Base-by-base conservation (phyloP, 64 coral and sea anemone genomes). In the Montipora sp. region DNA sequence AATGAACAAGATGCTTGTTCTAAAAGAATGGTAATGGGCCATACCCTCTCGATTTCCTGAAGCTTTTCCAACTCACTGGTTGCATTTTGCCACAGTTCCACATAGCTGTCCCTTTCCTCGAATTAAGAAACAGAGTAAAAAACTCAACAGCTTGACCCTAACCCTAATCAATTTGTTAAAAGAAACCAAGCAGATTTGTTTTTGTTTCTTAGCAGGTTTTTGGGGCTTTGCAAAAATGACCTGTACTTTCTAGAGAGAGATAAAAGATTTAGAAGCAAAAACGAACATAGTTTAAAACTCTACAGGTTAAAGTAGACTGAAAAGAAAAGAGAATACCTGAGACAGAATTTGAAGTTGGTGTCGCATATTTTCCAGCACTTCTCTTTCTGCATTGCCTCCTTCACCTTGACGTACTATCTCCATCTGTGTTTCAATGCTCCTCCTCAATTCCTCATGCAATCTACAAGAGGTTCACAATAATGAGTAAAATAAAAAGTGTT, bases 41-140 rank as follows among this genome's bases (percentile, higher is more conserved):
- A 75, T 83, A 97, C 95, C 89, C 92, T 91, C 18, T 97, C 95
- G 23, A 94, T 57, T 22, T 97, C 92, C 27, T 97, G 95, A 65
- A 97, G 78, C 60, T 94, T 97, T 89, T 97, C 95, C 55, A 97
- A 83, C 51, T 97, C 95, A 69, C 45, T 59, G 50, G 88, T 91
- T 66, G 95, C 92, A 97, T 91, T 97, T 63, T 94, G 87, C 95
- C 95, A 97, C 83, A 94, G 87, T 71, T 97, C 92, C 24, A 94
- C 83, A 77, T 97, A 97, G 72, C 89, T 94, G 73, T 97, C 95
- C 51, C 94, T 94, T 91, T 97, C 95, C 95, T 97, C 16, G 59
- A 91, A 87, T 46, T 43, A 5, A 63, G 47, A 76, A 51, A 78
- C 46, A 68, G 65, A 3, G 14, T 7, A 67, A 23, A 20, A 45